Conservation (phyloP, 30 jellyfish, hydroid and myxozoan species). For the Clytia hemisphaerica region DNA sequence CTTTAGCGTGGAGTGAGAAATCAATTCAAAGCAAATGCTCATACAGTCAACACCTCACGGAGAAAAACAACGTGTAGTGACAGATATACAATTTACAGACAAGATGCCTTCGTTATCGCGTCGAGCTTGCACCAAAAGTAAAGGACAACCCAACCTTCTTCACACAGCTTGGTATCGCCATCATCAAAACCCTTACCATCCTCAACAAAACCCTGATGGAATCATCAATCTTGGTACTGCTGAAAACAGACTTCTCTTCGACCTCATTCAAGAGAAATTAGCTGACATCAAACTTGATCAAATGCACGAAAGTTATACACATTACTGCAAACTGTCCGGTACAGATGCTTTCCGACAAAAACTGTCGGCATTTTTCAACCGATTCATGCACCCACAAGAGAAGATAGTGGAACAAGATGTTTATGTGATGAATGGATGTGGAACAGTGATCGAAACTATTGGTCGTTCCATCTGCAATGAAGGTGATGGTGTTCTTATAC, state of each 20-base stretch:
- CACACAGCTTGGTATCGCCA: conserved; percentile 28
- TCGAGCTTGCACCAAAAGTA: background rate
- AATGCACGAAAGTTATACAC: conserved; percentile 29
- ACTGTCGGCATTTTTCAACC: conserved; percentile 36
- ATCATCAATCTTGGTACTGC: conserved; percentile 72
- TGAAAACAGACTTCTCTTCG: conserved; percentile 45
- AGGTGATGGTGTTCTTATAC: conserved; percentile 65
- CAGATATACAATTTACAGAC: background rate
- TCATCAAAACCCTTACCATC: conserved; percentile 43
- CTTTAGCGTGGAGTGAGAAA: too few relatives aligned
- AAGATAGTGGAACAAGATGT: conserved; percentile 36
- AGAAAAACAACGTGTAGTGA: background rate
- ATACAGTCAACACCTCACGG: background rate
- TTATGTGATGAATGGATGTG: conserved; percentile 66
- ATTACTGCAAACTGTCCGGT: conserved; percentile 49
- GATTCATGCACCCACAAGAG: conserved; percentile 32
- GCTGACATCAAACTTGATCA: conserved; percentile 5
- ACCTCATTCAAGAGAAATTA: conserved; percentile 32
- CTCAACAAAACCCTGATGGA: conserved; percentile 47
- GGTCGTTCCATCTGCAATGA: conserved; percentile 51
- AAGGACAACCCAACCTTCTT: conserved; percentile 4
- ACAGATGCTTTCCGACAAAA: conserved; percentile 38
- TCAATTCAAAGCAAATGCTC: too few relatives aligned
- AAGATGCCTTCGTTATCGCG: background rate
- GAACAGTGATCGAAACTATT: conserved; percentile 59